Conservation (phyloP, 2,113 vertebrate genomes). For the Phocoena phocoena region DNA sequence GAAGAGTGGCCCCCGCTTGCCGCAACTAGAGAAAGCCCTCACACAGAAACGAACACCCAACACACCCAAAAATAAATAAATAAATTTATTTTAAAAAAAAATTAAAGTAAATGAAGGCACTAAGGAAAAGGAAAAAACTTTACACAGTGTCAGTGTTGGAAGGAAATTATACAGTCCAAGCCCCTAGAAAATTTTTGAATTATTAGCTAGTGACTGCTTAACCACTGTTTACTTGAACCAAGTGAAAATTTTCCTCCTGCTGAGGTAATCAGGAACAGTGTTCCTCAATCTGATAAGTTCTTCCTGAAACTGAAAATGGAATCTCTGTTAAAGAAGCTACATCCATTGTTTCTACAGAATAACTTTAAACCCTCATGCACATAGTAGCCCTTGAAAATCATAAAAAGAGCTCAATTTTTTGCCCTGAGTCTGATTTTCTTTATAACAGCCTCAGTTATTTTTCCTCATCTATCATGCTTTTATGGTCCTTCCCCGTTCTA, state of each 20-base stretch:
- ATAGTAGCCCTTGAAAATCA: background rate
- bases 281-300: background rate
- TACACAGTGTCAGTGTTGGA: background rate
- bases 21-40: too few relatives aligned
- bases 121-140: background rate
- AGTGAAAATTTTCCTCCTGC: background rate
- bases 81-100: too few relatives aligned
- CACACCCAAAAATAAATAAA: too few relatives aligned
- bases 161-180: background rate
- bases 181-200: background rate
- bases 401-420: background rate
- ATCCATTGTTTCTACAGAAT: background rate
- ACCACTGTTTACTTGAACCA: background rate
- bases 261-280: background rate
- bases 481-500: background rate
- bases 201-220: background rate
- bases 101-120: background rate
- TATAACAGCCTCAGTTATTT: background rate
- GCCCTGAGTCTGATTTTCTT: background rate
- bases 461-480: background rate
- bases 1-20: too few relatives aligned
- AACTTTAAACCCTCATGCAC: background rate
- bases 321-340: background rate
- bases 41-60: too few relatives aligned
- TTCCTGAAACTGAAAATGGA: conserved; percentile 16